Conservation (phyloP, 2,888 invertebrate genomes). For the Lomographa bimaculata region DNA sequence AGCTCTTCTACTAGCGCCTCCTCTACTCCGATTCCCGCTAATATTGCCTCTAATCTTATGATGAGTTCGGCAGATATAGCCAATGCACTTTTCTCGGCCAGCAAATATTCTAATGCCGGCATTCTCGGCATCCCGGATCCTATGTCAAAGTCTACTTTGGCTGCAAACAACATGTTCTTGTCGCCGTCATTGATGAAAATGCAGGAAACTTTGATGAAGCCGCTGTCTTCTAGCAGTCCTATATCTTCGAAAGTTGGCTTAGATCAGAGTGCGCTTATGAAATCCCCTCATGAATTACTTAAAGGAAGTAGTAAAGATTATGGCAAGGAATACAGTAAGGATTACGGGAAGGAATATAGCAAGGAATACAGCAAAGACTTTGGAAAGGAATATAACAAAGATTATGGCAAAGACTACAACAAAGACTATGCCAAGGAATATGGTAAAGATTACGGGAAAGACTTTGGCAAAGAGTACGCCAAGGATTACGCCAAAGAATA, state of each 20-base stretch:
- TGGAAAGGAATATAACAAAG: constrained; percentile 24
- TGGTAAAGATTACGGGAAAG: constrained; percentile 31
- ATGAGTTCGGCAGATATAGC: constrained; percentile 86
- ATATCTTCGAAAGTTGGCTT: constrained; percentile 72
- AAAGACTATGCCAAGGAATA: constrained; percentile 25
- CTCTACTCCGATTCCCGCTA: constrained; percentile 76
- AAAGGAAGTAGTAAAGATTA: constrained; percentile 32
- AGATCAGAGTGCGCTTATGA: constrained; percentile 72
- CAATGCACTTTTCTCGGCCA: constrained; percentile 86
- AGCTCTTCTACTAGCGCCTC: constrained; percentile 79
- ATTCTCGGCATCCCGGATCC: constrained; percentile 89
- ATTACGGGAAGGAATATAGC: constrained; percentile 27
- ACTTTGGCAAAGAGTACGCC: constrained; percentile 22
- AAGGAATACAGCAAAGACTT: constrained; percentile 21
- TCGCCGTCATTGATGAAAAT: constrained; percentile 89
- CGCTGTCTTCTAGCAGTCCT: constrained; percentile 83
- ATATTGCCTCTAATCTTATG: constrained; percentile 85
- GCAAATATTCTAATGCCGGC: constrained; percentile 85
- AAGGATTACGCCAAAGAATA: constrained; percentile 29
- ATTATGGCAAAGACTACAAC: constrained; percentile 31
- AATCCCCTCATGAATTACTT: constrained; percentile 49
- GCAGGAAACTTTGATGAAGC: constrained; percentile 85
- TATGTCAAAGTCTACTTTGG: constrained; percentile 88
- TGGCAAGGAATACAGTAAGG: constrained; percentile 17
- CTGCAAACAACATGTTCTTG: constrained; percentile 91